Percentiles rank a stretch among this genome's conserved stretches.
Conservation (phyloP, 2,888 invertebrate species). For the Mythimna ferrago region DNA sequence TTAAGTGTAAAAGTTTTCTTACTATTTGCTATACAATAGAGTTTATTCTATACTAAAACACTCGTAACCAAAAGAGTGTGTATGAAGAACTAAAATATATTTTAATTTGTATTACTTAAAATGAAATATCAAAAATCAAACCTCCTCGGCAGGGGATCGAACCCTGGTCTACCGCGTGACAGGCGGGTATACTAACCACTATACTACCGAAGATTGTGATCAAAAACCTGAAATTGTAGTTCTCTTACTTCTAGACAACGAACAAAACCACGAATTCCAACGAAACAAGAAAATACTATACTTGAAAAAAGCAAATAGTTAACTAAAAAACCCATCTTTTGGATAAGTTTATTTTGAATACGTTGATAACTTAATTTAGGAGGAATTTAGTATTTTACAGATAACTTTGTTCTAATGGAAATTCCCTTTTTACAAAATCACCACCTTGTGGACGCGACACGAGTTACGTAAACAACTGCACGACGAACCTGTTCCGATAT, state of each 20-base stretch:
- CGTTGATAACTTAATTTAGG: background rate
- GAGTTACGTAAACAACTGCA: background rate
- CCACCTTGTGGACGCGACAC: background rate
- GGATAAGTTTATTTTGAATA: fast-evolving
- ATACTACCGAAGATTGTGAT: conserved; percentile 74
- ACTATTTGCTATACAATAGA: too few species aligned
- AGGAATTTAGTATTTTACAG: too few species aligned
- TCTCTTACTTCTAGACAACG: background rate
- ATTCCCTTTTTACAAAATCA: background rate
- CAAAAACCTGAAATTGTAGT: background rate
- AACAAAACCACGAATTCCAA: background rate
- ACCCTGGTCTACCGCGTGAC: conserved; percentile 87
- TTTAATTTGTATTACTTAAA: background rate
- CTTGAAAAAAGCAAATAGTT: background rate
- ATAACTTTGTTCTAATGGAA: too few species aligned
- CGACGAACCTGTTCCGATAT: background rate
- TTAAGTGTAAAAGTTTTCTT: too few species aligned
- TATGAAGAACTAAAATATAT: background rate
- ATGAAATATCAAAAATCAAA: background rate
- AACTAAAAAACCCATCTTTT: background rate
- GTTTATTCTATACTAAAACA: too few species aligned
- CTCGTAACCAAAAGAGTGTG: background rate
- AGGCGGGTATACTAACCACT: conserved; percentile 91
- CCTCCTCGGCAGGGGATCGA: conserved; percentile 64
- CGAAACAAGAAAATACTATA: background rate